phyloP scores from a whole-genome alignment of 2,113 vertebrate genomes.

The Buteo buteo region DNA sequence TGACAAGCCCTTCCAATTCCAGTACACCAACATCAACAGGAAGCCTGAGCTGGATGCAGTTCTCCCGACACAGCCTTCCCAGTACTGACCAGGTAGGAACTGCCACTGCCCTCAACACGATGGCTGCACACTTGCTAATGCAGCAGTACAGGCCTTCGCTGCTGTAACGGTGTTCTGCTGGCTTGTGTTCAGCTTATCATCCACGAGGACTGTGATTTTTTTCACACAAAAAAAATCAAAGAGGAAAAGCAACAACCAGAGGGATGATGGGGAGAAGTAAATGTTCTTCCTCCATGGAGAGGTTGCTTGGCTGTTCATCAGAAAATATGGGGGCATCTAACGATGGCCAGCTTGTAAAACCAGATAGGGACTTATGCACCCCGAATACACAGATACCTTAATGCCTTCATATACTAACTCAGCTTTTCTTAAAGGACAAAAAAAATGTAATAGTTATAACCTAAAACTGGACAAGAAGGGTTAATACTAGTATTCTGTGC shows the following conservation, averaged over 20 bases:
- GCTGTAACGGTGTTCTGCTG: not conserved
- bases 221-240: not conserved
- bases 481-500: not conserved
- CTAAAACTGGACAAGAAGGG: not conserved
- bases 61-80: not conserved
- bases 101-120: not conserved
- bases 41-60: fast-evolving
- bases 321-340: not conserved
- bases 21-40: too few relatives aligned
- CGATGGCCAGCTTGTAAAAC: not conserved
- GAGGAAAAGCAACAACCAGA: not conserved
- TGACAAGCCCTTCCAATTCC: not conserved
- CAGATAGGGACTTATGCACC: too few relatives aligned
- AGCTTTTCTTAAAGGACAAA: not conserved
- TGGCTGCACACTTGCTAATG: not conserved
- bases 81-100: not conserved
- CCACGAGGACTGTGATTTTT: not conserved
- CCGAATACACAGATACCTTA: not conserved
- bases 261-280: not conserved
- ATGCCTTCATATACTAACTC: not conserved
- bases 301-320: not conserved
- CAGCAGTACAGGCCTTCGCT: fast-evolving
- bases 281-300: not conserved
- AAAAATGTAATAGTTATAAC: not conserved
- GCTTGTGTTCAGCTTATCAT: not conserved